phyloP scores from a whole-genome alignment of 2,113 vertebrate genomes.

The Chlorocebus sabaeus region DNA sequence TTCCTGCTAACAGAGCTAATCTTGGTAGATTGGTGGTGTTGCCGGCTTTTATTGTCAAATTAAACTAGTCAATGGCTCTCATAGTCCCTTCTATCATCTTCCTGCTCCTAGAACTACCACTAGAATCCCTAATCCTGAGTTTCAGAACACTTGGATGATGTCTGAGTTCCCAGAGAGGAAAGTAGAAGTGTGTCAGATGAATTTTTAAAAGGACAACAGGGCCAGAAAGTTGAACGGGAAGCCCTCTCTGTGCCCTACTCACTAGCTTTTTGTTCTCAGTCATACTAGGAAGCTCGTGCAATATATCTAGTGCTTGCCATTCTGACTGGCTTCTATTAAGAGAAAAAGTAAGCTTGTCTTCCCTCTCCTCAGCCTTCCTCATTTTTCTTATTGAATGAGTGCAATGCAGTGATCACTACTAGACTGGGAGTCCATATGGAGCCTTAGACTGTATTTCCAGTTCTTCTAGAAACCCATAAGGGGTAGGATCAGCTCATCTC shows the following conservation, averaged over 20 bases:
- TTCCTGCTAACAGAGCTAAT: conserved; percentile 62
- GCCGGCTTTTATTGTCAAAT: conserved; percentile 50
- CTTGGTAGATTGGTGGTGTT: conserved; percentile 46
- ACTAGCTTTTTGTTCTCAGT: neutral
- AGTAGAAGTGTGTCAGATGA: neutral
- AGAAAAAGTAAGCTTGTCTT: neutral
- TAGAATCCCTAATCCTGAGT: neutral
- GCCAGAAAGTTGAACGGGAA: conserved; percentile 35
- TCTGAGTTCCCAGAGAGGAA: conserved; percentile 30
- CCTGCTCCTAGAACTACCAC: conserved; percentile 2
- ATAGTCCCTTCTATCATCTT: neutral
- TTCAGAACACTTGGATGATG: conserved; percentile 23
- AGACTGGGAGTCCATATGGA: neutral
- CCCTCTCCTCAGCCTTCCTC: neutral
- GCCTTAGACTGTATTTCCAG: neutral
- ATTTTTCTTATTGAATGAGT: neutral
- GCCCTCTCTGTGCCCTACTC: conserved; percentile 26
- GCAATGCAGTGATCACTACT: neutral
- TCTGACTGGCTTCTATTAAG: conserved; percentile 24
- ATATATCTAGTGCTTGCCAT: neutral
- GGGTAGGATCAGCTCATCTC: neutral
- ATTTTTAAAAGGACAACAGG: conserved; percentile 18
- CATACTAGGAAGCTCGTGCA: neutral
- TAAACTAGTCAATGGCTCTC: conserved; percentile 34
- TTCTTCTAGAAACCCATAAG: conserved; percentile 31